Evolutionary conservation across 2,797 vertebrate species (phyloP).

Genomic region (Chaetophractus vellerosus): DNA sequence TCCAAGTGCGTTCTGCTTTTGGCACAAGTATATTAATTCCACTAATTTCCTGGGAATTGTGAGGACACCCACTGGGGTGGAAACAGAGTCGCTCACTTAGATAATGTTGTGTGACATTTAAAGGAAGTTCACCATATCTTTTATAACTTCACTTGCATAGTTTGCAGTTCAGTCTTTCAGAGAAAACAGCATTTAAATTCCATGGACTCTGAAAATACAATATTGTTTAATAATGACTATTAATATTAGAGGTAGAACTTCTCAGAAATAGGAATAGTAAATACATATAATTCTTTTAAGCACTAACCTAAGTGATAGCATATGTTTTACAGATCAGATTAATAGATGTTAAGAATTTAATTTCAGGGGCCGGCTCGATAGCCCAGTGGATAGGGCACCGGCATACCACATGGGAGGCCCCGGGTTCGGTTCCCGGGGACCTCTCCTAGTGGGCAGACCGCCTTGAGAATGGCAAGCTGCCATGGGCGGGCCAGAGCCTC

Average conservation of each 20-base stretch:
- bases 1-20: not conserved
- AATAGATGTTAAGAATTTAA: constrained; percentile 1
- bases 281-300: constrained; percentile 9
- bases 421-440: no score
- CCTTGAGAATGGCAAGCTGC: no score
- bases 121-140: constrained; percentile 4
- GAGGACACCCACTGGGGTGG: not conserved
- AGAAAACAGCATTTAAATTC: constrained; percentile 37
- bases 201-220: not conserved
- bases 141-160: constrained; percentile 31
- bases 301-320: not conserved
- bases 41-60: constrained; percentile 15
- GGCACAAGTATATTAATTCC: not conserved
- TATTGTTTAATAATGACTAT: constrained; percentile 12
- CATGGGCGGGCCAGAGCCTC: no score
- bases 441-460: no score
- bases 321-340: constrained; percentile 34
- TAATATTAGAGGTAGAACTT: not conserved
- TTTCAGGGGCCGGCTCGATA: no score
- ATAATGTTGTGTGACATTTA: constrained; percentile 8
- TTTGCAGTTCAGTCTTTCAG: constrained; percentile 40
- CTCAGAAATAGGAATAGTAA: constrained; percentile 10
- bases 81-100: not conserved
- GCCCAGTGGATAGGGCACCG: no score
- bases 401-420: no score